Evolutionary conservation across 2,113 vertebrate species (phyloP).

Genomic region (Equus quagga): DNA sequence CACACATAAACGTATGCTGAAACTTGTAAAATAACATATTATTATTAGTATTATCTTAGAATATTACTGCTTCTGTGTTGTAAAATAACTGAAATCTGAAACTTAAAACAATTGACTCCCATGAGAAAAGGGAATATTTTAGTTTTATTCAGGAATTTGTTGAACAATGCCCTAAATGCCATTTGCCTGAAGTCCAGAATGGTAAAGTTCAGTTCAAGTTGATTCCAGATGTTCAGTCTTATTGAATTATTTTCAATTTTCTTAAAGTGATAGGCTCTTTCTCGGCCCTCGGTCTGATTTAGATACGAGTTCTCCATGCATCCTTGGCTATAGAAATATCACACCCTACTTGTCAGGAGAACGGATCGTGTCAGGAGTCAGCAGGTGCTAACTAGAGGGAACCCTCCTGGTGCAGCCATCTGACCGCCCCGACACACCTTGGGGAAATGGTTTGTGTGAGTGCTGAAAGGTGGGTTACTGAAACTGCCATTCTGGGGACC

Average conservation of each 20-base stretch:
- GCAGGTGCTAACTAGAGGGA: background rate
- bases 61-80: slow-evolving; percentile 19
- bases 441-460: background rate
- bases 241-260: slow-evolving; percentile 49
- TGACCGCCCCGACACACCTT: background rate
- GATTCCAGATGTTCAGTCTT: slow-evolving; percentile 58
- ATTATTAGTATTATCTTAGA: background rate
- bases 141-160: slow-evolving; percentile 59
- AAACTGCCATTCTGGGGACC: background rate
- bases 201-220: slow-evolving; percentile 46
- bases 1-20: background rate
- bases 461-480: background rate
- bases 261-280: slow-evolving; percentile 11
- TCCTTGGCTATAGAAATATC: background rate
- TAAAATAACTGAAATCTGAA: slow-evolving; percentile 50
- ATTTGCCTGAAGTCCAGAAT: slow-evolving; percentile 48
- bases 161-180: background rate
- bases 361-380: background rate
- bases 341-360: background rate
- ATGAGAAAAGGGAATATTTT: slow-evolving; percentile 9
- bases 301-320: background rate
- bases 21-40: slow-evolving; percentile 31
- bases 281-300: background rate
- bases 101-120: background rate
- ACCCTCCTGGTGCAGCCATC: background rate